These are phyloP conservation scores for Tethea ocularis DNA, from an alignment of 2,888 invertebrate genomes.

Conservation along the genomic window DNA sequence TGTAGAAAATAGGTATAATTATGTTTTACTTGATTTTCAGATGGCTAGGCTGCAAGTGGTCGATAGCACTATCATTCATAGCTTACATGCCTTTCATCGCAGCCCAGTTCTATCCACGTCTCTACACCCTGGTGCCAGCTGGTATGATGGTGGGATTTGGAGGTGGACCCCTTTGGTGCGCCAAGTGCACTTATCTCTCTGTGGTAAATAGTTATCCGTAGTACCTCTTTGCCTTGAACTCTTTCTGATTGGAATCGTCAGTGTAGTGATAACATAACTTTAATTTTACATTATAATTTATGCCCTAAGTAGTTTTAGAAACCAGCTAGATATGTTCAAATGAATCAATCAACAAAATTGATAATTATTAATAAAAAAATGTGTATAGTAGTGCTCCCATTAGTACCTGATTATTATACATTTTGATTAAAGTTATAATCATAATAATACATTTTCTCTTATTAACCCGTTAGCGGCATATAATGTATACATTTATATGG, in stretches of 20 bases:
- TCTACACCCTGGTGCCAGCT: conserved; percentile 92
- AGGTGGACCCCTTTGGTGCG: conserved; percentile 97
- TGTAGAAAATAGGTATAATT: too few species aligned
- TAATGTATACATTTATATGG: not conserved
- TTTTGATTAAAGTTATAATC: not conserved
- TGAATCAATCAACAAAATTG: too few species aligned
- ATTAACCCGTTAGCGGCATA: not conserved
- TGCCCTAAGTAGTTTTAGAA: too few species aligned
- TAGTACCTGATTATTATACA: too few species aligned
- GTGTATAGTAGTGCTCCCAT: too few species aligned
- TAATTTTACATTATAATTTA: too few species aligned
- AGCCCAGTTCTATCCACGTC: conserved; percentile 94
- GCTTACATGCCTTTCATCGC: conserved; percentile 96
- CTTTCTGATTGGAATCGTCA: too few species aligned
- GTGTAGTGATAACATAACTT: not conserved
- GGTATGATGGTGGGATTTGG: conserved; percentile 93
- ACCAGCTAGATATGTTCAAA: too few species aligned
- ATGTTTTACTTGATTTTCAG: conserved; percentile 62
- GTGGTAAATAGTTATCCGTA: conserved; percentile 81
- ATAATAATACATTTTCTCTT: not conserved
- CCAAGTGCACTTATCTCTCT: conserved; percentile 96
- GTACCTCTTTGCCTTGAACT: too few species aligned
- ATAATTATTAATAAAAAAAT: too few species aligned
- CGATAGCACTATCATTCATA: conserved; percentile 92
- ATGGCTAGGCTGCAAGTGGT: conserved; percentile 95